Conservation (phyloP, 2,113 vertebrate genomes). For the human region GRCh38 chr12:93181001-93181500, state of each 20-base stretch:
- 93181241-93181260: background rate
- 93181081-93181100: background rate
- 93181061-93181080: conserved; percentile 18
- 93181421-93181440: background rate
- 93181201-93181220: background rate
- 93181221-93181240: background rate
- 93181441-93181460: background rate
- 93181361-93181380: background rate
- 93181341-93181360: background rate
- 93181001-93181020: background rate
- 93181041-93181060: background rate
- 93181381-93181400: background rate
- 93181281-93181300: background rate
- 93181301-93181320: background rate
- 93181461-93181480: too few species aligned
- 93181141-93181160: background rate
- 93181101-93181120: background rate
- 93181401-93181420: background rate
- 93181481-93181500: background rate
- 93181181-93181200: background rate
- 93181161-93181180: background rate
- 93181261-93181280: background rate
- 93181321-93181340: background rate
- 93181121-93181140: background rate
- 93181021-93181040: background rate